Conservation (phyloP, 2,888 invertebrate genomes). For the Daptonema setosum region DNA sequence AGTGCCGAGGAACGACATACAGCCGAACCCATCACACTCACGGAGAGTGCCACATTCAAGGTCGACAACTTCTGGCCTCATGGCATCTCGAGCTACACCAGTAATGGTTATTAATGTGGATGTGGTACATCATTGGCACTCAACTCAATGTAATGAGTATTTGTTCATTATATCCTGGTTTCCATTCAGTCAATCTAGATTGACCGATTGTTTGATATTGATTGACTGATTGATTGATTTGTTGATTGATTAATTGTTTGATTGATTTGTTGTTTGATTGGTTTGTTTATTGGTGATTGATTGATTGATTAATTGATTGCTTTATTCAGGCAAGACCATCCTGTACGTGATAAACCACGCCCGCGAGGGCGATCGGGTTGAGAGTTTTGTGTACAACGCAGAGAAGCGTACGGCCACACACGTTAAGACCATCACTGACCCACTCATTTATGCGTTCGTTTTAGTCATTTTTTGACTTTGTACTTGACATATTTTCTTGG, state of each 20-base stretch:
- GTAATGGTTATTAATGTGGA: slow-evolving; percentile 6
- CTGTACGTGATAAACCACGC: slow-evolving; percentile 16
- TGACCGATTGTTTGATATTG: too few species aligned
- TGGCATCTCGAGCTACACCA: slow-evolving; percentile 4
- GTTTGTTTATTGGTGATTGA: too few species aligned
- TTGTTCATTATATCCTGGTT: too few species aligned
- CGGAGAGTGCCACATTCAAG: neutral
- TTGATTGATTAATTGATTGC: too few species aligned
- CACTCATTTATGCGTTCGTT: slow-evolving; percentile 10
- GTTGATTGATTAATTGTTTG: too few species aligned
- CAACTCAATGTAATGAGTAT: too few species aligned
- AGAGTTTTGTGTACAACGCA: slow-evolving; percentile 14
- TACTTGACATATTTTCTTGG: too few species aligned
- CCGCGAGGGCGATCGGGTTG: slow-evolving; percentile 8
- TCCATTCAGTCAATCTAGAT: too few species aligned
- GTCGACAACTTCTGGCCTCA: slow-evolving; percentile 4
- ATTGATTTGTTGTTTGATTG: too few species aligned
- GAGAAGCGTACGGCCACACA: slow-evolving; percentile 12
- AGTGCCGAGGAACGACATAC: neutral
- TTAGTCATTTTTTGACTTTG: neutral
- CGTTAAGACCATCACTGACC: slow-evolving; percentile 15
- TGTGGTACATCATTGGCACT: too few species aligned
- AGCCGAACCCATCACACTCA: neutral
- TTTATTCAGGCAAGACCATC: neutral
- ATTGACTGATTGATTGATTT: too few species aligned